Base-by-base conservation (phyloP, 2,113 vertebrate species). In the Turnix velox region DNA sequence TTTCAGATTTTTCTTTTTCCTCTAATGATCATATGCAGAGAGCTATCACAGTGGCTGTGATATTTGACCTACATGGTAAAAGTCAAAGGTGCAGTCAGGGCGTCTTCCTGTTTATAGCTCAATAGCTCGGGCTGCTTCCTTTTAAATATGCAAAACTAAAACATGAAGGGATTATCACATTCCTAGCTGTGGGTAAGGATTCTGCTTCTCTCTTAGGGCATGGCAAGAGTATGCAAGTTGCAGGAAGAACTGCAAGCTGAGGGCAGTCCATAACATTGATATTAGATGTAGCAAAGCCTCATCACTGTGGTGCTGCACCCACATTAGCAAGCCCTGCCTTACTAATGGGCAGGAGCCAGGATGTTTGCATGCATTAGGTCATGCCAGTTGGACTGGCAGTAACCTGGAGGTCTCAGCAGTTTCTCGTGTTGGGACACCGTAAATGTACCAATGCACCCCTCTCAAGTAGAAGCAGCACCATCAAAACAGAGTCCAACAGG, bases 41-140 rank as follows among this genome's bases (percentile, higher is more conserved):
- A 89, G n/a, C 58, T 93, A 81, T 95, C 76, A 20, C 57, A 28
- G 81, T 1, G 11, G 10, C 84, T 87, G 42, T 83, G 84, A 89
- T 92, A 79, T 91, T 83, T 93, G 93, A 95, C 94, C 93, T 94
- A 43, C 67, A 22, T 67, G 54, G 81, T 87, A 83, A 55, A 91
- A 96, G 96, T 92, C 94, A 95, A 87, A 96, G 94, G 96, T 95
- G 92, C 71, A 93, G 84, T 92, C 63, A 75, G 78, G 51, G 74
- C 91, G 84, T 83, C 91, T 95, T 95, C 95, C 95, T 96, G 91
- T 95, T 94, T 92, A 73, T 92, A 55, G 87, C 87, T 92, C 84
- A 71, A 79, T 91, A 94, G 67, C 78, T 79, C 5, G 4, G 89
- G 77, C 81, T 82, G 54, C 78, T 96, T 96, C 81, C 89, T 91